Base-by-base conservation (phyloP, 2,888 invertebrate genomes). In the Microctonus aethiopoides region DNA sequence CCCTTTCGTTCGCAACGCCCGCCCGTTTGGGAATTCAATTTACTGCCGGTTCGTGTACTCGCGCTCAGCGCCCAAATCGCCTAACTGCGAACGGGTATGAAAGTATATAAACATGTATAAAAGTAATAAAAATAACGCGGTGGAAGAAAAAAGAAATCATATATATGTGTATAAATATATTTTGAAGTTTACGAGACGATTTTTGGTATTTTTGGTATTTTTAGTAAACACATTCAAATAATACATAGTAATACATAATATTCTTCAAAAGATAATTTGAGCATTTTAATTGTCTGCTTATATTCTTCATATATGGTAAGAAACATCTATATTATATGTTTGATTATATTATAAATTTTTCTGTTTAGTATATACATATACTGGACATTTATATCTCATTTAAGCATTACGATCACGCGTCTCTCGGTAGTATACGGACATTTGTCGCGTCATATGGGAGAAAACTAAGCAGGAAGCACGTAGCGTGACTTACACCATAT, bases 11-110 rank as follows among this genome's bases (percentile, higher is more conserved):
- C 85, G 83, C 85, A 84, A 86, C 85, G 86, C 86, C 86, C 86
- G 86, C 86, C 86, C 86, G 86, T 86, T 86, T 84, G 85, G 86
- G 86, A 86, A 86, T 86, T 86, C 84, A 80, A 82, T 82, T 83
- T 81, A 78, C 79, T 79, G 80, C 76, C 78, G 75, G 78, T 77
- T 73, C 78, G 78, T 79, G 78, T 76, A 74, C 70, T 73, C 71
- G 73, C 74, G 72, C 74, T 71, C 74, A 72, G 70, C 75, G 72
- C 68, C 74, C 78, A 76, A 79, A 77, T 76, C 73, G 76, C 73
- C 74, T 67, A 76, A 72, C 75, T 71, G 71, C 74, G 60, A 46
- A 57, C 52, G 52, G 39, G 54, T 68, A 61, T 41, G 39, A 22
- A 16, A 29, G 24, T 39, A 24, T 22, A 32, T 34, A 59, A 29